Conservation (phyloP, 2,113 vertebrate genomes). For the Eudyptes chrysolophus region DNA sequence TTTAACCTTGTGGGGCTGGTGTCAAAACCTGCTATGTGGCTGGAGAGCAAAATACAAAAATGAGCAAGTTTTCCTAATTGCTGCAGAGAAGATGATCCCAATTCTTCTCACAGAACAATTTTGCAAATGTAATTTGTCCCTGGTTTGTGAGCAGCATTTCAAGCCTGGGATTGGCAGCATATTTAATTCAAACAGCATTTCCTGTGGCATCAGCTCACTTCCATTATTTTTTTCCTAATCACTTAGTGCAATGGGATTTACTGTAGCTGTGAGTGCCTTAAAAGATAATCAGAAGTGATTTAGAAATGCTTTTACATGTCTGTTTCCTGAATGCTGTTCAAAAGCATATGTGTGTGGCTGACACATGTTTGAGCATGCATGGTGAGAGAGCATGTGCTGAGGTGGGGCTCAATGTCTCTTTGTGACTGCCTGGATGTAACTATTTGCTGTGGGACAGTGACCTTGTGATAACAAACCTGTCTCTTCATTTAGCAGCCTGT, state of each 20-base stretch:
- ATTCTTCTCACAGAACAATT: rapidly evolving
- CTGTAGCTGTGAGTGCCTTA: background rate
- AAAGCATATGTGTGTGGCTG: constrained; percentile 22
- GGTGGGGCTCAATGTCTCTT: background rate
- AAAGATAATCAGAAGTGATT: background rate
- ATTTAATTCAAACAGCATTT: background rate
- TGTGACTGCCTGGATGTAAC: background rate
- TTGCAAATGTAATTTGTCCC: background rate
- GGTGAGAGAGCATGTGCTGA: background rate
- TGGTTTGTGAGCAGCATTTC: background rate
- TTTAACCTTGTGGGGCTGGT: background rate
- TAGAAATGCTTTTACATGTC: constrained; percentile 10
- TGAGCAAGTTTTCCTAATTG: rapidly evolving
- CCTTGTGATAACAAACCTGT: background rate
- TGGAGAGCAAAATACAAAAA: background rate
- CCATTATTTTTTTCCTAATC: background rate
- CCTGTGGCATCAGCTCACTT: background rate
- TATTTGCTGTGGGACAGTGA: background rate
- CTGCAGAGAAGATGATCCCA: background rate
- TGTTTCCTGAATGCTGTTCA: background rate
- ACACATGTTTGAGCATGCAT: background rate
- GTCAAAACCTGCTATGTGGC: background rate
- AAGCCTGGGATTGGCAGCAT: background rate
- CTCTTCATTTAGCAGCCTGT: background rate
- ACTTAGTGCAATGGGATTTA: background rate